Evolutionary conservation across 1,140 invertebrate genomes (phyloP).

Genomic region (Ephestia elutella): DNA sequence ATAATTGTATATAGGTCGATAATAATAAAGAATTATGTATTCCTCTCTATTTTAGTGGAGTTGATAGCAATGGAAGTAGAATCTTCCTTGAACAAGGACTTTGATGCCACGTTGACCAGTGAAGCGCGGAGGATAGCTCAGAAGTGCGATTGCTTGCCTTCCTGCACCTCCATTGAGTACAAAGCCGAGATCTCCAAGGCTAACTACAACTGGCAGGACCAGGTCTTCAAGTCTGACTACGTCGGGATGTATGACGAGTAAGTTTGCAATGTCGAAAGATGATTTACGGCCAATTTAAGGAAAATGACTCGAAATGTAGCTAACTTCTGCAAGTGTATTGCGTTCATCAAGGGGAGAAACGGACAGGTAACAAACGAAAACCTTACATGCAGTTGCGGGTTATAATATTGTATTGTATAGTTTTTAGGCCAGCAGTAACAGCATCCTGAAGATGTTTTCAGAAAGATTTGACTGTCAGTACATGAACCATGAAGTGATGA

Average conservation of each 20-base stretch:
- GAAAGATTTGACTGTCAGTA: too few relatives aligned
- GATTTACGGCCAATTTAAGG: too few relatives aligned
- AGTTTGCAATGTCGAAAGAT: conserved; percentile 13
- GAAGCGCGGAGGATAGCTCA: not conserved
- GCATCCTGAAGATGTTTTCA: too few relatives aligned
- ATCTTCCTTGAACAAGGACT: not conserved
- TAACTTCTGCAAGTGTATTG: too few relatives aligned
- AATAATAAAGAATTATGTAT: not conserved
- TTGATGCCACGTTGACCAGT: not conserved
- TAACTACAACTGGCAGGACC: conserved; percentile 73
- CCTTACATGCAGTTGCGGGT: too few relatives aligned
- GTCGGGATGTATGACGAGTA: conserved; percentile 36
- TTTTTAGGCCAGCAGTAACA: too few relatives aligned
- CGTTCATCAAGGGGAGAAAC: too few relatives aligned
- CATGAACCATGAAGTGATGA: too few relatives aligned
- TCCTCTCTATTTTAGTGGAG: not conserved
- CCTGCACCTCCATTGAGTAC: conserved; percentile 80
- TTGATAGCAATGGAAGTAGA: not conserved
- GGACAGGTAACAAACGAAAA: too few relatives aligned
- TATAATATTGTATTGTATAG: too few relatives aligned
- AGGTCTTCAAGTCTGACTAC: conserved; percentile 17
- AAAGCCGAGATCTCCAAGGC: conserved; percentile 81
- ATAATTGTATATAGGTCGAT: too few relatives aligned
- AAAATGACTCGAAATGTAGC: too few relatives aligned
- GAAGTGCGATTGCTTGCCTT: conserved; percentile 78